Base-by-base conservation (phyloP, 2,797 vertebrate species). In the Mus spretus region DNA sequence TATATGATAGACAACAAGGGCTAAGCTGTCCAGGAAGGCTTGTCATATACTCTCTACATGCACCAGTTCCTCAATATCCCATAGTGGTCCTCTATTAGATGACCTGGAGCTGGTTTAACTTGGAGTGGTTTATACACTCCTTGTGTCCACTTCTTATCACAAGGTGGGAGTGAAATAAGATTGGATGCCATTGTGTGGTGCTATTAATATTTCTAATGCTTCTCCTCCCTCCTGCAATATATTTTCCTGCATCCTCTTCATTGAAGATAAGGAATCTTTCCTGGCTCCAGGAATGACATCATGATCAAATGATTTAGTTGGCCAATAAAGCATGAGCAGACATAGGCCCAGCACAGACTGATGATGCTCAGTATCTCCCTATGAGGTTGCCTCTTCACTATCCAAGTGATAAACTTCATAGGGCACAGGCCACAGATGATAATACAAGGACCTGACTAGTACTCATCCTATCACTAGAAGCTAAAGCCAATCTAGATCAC, bases 71-170 rank as follows among this genome's bases (percentile, higher is more conserved):
- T 26, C 40, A 3, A 37, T 50, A 53, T n/a, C 40, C 17, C 20
- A 34, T 59, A 5, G 1, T 31, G 31, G n/a, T n/a, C 44, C 4
- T 50, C 53, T 37, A 4, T 70, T 57, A n/a, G 9, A 70, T 59
- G 81, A 89, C 34, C 50, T 92, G 65, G 9, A 88, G 37, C 72
- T 70, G 34, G 89, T 63, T 79, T 57, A 81, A 28, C 34, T 31
- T 22, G 59, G 13, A n/a, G 47, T 11, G 28, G n/a, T 79, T 44
- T 44, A 28, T 85, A 24, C 31, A 26, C 44, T 4, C 83, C 22
- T n/a, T 37, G 1, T 81, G 22, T 63, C 40, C 84, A 28, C 12
- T 80, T 86, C 37, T 61, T 65, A 1, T 79, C 72, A 88, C 17
- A n/a, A 40, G 85, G 59, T 47, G 61, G 28, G 37, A 40, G 34